Evolutionary conservation across 2,113 vertebrate genomes (phyloP).

Genomic region (Chamaetylas fuelleborni): DNA sequence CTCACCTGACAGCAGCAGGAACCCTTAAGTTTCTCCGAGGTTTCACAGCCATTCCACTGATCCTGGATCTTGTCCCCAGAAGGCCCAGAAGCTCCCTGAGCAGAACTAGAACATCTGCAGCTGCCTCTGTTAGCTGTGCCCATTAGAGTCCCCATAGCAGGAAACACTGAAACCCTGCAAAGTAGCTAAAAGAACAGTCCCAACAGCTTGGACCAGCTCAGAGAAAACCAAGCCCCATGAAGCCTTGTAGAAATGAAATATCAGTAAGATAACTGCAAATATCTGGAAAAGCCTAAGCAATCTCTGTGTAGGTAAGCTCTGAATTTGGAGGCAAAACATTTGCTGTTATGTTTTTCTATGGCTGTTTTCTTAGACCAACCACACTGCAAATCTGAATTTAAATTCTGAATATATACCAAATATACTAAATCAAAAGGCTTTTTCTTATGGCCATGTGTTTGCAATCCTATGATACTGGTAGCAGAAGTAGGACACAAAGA

Average conservation of each 20-base stretch:
- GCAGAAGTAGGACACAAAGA: not conserved
- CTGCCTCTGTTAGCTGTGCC: not conserved
- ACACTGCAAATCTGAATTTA: not conserved
- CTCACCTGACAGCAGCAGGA: not conserved
- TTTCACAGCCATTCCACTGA: not conserved
- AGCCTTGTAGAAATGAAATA: not conserved
- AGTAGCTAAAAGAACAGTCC: not conserved
- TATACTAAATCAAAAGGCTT: not conserved
- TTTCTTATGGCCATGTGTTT: not conserved
- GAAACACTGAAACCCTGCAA: not conserved
- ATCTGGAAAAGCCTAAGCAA: not conserved
- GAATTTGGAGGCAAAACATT: not conserved
- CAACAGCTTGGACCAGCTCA: not conserved
- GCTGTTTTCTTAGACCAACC: not conserved
- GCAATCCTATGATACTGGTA: not conserved
- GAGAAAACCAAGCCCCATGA: not conserved
- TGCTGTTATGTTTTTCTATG: not conserved
- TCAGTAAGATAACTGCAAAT: not conserved
- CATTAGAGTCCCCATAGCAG: not conserved
- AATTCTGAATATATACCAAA: not conserved
- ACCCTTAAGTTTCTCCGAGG: not conserved
- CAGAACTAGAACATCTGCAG: not conserved
- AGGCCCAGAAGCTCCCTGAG: not conserved
- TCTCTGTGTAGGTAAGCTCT: not conserved
- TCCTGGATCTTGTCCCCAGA: not conserved